These are phyloP conservation scores for Cydia fagiglandana DNA, from an alignment of 1,140 invertebrate genomes.

Conservation along the genomic window DNA sequence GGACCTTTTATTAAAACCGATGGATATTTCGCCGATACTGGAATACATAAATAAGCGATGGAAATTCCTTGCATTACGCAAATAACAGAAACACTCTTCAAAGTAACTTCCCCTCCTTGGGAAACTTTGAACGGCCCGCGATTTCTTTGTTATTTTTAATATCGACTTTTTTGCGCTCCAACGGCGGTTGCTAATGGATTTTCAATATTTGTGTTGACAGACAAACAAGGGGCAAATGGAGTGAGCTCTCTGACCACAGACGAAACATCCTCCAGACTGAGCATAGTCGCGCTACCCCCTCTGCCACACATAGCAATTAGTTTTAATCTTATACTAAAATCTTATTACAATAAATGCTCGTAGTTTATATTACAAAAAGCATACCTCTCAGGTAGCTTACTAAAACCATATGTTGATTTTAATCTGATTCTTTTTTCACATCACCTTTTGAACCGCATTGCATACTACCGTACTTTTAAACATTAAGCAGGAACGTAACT, in stretches of 20 bases:
- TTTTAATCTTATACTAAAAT: too few species aligned
- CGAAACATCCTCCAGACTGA: too few species aligned
- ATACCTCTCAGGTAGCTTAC: too few species aligned
- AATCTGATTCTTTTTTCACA: too few species aligned
- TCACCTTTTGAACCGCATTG: too few species aligned
- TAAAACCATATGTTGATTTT: too few species aligned
- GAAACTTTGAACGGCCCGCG: slow-evolving; percentile 47
- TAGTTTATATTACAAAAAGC: too few species aligned
- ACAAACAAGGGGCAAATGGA: slow-evolving; percentile 60
- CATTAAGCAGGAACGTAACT: not conserved
- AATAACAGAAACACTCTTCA: slow-evolving; percentile 43
- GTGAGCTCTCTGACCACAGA: slow-evolving; percentile 46
- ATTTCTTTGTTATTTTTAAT: slow-evolving; percentile 67
- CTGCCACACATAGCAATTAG: too few species aligned
- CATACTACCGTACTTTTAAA: too few species aligned
- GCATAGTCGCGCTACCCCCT: too few species aligned
- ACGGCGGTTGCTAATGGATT: slow-evolving; percentile 67
- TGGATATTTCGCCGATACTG: slow-evolving; percentile 25
- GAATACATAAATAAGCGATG: slow-evolving; percentile 37
- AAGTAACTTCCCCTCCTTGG: slow-evolving; percentile 46
- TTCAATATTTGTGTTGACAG: slow-evolving; percentile 70
- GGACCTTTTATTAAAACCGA: slow-evolving; percentile 25
- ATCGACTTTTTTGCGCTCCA: slow-evolving; percentile 59
- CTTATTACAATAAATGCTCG: too few species aligned
- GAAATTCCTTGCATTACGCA: slow-evolving; percentile 42